Evolutionary conservation across 2,888 invertebrate genomes (phyloP).

Genomic region (Oeneis ivallda): DNA sequence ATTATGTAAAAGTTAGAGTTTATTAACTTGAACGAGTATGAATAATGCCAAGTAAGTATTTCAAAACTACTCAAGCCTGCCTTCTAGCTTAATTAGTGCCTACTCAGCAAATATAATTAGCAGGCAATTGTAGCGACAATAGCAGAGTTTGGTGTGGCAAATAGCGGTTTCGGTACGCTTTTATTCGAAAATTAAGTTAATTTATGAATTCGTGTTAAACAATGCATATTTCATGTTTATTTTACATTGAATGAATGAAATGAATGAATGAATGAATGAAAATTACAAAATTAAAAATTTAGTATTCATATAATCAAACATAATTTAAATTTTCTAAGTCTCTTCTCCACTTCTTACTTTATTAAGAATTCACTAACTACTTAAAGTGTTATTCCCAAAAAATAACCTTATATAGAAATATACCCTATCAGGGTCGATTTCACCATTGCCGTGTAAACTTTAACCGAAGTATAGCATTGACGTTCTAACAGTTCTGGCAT

Average conservation of each 20-base stretch:
- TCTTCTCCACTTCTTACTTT: too few relatives aligned
- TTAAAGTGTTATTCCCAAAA: too few relatives aligned
- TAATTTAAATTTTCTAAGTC: too few relatives aligned
- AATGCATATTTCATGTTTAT: neutral
- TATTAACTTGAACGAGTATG: neutral
- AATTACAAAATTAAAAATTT: neutral
- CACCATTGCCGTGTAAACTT: too few relatives aligned
- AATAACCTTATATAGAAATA: too few relatives aligned
- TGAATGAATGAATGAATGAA: too few relatives aligned
- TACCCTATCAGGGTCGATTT: too few relatives aligned
- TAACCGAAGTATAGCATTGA: too few relatives aligned
- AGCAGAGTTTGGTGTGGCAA: neutral
- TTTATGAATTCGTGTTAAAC: neutral
- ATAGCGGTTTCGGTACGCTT: neutral
- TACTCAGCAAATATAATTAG: neutral
- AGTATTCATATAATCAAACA: neutral
- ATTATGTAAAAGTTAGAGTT: too few relatives aligned
- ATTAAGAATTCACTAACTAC: too few relatives aligned
- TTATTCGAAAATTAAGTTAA: neutral
- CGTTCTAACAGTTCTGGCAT: too few relatives aligned
- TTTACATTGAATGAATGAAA: neutral
- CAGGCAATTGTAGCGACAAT: neutral
- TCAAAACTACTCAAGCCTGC: neutral
- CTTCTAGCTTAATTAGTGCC: neutral
- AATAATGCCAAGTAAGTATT: neutral